Evolutionary conservation across 2,888 invertebrate species (phyloP), one percentile per base, ranked within the genome.

Genomic region (Eupsilia transversa): DNA sequence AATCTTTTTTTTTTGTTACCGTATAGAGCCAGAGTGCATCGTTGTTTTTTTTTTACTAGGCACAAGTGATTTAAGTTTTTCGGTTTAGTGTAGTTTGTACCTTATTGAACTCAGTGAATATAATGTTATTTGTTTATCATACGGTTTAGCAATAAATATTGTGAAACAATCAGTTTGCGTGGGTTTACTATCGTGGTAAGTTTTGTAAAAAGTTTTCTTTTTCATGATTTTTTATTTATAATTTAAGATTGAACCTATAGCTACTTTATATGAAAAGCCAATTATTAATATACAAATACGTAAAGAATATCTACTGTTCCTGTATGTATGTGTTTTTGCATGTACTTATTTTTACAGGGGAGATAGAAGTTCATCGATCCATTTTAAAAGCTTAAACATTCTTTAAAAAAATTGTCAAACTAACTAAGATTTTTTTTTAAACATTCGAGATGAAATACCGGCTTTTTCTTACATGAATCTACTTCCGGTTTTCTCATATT

Each of bases 161-260:
- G 77, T 83, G 75, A 70, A 80, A 72, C 60, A 43, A 56, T 52
- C 72, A 1, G 38, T 20, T 73, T 56, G 57, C 35, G 64, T 74
- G 20, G 27, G 57, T 78, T 74, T 68, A 5, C 3, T 80, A 52
- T 69, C 56, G n/a, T n/a, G 86, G 84, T 85, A 72, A 83, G 84
- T 79, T 72, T 74, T 59, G 43, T 30, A n/a, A 56, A 33, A 59
- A 74, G 49, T 60, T 72, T 77, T 67, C 0, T 35, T 57, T 57
- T 72, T 65, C n/a, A 56, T 10, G 1, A 23, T 64, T 0, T 43
- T 69, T 33, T 30, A 27, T 0, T 3, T 14, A 6, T 35, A 30
- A 3, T 12, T 23, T 14, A 30, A 17, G 9, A 49, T n/a, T 27
- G 7, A n/a, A n/a, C n/a, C n/a, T 41, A n/a, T n/a, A 61, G 14